Percentiles rank a stretch among this genome's conserved stretches.
Evolutionary conservation across 2,888 invertebrate species (phyloP).

Genomic region (Thysanoteuthis rhombus): DNA sequence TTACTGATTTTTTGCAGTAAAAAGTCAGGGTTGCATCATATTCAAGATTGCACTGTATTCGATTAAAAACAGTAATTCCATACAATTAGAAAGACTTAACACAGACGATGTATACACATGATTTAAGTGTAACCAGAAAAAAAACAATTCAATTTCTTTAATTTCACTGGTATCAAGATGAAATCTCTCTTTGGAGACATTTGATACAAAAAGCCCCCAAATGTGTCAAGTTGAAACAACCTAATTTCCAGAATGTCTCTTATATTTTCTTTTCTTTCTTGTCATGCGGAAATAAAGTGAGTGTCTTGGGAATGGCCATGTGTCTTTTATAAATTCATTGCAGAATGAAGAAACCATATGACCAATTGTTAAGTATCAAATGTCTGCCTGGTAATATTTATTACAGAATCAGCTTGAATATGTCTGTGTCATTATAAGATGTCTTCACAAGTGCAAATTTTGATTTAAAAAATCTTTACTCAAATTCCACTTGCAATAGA

Average conservation of each 20-base stretch:
- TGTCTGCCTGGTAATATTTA: background rate
- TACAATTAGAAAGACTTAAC: background rate
- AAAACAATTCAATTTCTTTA: background rate
- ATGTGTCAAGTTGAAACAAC: background rate
- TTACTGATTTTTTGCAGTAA: no score
- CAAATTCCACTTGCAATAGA: no score
- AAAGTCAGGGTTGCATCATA: no score
- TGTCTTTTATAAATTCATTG: background rate
- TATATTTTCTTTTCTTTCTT: background rate
- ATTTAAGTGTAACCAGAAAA: background rate
- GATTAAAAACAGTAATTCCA: no score
- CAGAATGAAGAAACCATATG: background rate
- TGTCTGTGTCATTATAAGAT: background rate
- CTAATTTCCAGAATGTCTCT: background rate
- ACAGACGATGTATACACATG: background rate
- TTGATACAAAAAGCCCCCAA: background rate
- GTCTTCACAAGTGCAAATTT: no score
- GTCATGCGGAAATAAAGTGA: background rate
- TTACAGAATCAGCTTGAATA: background rate
- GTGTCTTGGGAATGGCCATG: background rate
- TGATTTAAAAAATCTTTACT: no score
- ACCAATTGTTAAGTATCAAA: background rate
- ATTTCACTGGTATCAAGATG: background rate
- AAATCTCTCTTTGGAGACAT: background rate
- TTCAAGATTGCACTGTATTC: no score